phyloP scores from a whole-genome alignment of 1,140 invertebrate genomes.

The Orchesella cincta region DNA sequence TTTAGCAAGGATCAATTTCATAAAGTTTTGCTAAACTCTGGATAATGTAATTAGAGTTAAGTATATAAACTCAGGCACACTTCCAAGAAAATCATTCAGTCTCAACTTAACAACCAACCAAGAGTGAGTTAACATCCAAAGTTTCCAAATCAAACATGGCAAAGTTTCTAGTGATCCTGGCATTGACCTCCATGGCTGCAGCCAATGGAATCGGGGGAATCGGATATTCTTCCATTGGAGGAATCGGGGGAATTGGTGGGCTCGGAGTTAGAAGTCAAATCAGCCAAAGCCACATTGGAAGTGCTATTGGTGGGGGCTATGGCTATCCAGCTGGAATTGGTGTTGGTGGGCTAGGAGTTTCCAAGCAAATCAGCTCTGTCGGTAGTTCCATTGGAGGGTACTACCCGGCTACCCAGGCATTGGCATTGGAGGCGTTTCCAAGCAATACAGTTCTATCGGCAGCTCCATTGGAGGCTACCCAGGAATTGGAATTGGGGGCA shows the following conservation, averaged over 20 bases:
- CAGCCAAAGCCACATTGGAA: not conserved
- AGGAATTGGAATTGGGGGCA: not conserved
- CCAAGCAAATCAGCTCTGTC: not conserved
- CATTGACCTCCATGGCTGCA: not conserved
- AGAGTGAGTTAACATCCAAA: not conserved
- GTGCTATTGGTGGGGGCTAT: not conserved
- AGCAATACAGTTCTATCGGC: not conserved
- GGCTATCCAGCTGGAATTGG: not conserved
- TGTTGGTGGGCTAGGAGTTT: not conserved
- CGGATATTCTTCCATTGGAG: not conserved
- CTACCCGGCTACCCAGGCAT: no score
- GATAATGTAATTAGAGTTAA: no score
- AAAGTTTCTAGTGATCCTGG: slow-evolving; percentile 7
- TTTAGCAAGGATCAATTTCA: no score
- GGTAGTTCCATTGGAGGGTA: no score
- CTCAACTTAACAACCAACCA: not conserved
- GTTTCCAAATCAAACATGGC: slow-evolving; percentile 7
- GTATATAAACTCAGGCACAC: not conserved
- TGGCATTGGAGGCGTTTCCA: not conserved
- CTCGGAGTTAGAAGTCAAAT: not conserved
- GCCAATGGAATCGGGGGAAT: not conserved
- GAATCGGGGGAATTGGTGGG: not conserved
- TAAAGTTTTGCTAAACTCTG: no score
- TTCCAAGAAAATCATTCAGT: not conserved
- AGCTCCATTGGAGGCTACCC: not conserved